phyloP scores from a whole-genome alignment of 2,888 invertebrate species.

The Drosophila cyrtoloma region DNA sequence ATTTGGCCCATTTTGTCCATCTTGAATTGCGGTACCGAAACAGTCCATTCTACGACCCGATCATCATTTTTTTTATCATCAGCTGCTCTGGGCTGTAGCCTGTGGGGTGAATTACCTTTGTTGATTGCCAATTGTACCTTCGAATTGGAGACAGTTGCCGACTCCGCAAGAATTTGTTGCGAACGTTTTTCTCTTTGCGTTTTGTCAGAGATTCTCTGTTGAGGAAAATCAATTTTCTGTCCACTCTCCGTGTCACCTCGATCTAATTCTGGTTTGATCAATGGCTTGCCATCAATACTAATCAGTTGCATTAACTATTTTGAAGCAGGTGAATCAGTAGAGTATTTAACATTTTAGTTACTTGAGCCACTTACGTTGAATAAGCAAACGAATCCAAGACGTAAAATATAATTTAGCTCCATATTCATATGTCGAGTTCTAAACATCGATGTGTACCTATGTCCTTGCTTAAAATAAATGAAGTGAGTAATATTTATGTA shows the following conservation, averaged over 20 bases:
- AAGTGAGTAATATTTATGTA: too few species aligned
- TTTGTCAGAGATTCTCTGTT: not conserved
- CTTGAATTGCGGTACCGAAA: slow-evolving; percentile 24
- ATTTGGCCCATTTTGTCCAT: slow-evolving; percentile 28
- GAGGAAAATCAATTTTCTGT: not conserved
- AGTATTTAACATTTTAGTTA: not conserved
- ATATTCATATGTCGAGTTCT: not conserved
- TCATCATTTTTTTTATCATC: not conserved
- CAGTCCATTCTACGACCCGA: slow-evolving; percentile 26
- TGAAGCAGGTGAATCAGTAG: too few species aligned
- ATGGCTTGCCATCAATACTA: not conserved
- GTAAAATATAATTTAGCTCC: slow-evolving; percentile 3
- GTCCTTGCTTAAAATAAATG: not conserved
- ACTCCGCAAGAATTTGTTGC: not conserved
- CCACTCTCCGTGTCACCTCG: not conserved
- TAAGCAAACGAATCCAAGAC: not conserved
- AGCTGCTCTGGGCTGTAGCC: not conserved
- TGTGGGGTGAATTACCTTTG: not conserved
- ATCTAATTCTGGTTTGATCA: not conserved
- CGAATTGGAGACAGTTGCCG: not conserved
- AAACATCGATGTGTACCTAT: not conserved
- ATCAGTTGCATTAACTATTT: slow-evolving; percentile 4
- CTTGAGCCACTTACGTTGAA: not conserved
- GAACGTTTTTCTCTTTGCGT: accelerated
- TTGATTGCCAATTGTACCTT: not conserved